These are phyloP conservation scores for Drosophila insularis DNA, from an alignment of 1,140 invertebrate genomes.

Conservation along the genomic window DNA sequence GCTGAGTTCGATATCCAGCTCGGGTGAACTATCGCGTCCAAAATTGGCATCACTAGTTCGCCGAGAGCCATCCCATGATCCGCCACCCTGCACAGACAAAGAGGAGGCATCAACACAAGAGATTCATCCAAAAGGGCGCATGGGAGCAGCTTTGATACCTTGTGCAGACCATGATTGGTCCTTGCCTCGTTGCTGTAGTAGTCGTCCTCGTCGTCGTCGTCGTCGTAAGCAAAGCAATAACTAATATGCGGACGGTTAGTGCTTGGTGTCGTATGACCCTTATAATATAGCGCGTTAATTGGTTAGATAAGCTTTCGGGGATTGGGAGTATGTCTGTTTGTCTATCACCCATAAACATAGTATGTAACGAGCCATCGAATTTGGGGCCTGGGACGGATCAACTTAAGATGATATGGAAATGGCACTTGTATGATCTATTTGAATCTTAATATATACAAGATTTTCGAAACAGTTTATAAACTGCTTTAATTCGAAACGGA, in stretches of 20 bases:
- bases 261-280: slow-evolving; percentile 67
- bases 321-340: slow-evolving; percentile 17
- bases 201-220: slow-evolving; percentile 55
- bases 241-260: slow-evolving; percentile 77
- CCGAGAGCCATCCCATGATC: slow-evolving; percentile 68
- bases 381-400: neutral
- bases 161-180: slow-evolving; percentile 34
- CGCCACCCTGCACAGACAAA: slow-evolving; percentile 62
- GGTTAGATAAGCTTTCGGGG: slow-evolving; percentile 53
- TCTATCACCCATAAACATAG: neutral
- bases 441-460: neutral
- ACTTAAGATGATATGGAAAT: neutral
- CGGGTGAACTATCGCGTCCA: slow-evolving; percentile 77
- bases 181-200: slow-evolving; percentile 47
- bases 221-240: slow-evolving; percentile 81
- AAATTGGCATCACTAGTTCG: slow-evolving; percentile 72
- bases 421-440: neutral
- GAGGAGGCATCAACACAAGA: slow-evolving; percentile 4
- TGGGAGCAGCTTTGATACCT: slow-evolving; percentile 44
- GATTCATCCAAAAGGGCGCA: neutral
- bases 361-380: neutral
- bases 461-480: slow-evolving; percentile 1
- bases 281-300: slow-evolving; percentile 67
- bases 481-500: neutral
- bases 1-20: slow-evolving; percentile 83